phyloP scores from a whole-genome alignment of 2,113 vertebrate genomes.

The Epinephelus moara region DNA sequence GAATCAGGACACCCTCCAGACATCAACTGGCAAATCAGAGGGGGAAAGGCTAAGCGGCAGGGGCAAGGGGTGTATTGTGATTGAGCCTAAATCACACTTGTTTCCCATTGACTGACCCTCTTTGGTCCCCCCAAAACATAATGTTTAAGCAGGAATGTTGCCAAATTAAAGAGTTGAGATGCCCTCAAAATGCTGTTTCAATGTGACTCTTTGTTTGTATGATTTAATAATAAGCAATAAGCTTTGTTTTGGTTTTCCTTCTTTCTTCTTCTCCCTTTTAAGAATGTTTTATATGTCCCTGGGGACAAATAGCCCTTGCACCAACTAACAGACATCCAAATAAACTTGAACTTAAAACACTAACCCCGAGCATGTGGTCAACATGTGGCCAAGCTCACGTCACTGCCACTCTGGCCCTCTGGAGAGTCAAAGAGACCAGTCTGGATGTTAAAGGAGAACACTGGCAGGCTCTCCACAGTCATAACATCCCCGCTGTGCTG shows the following conservation, averaged over 20 bases:
- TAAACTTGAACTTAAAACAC: conserved; percentile 66
- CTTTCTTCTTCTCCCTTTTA: conserved; percentile 20
- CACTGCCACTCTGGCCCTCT: conserved; percentile 41
- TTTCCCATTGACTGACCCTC: background rate
- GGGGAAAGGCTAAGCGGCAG: too few relatives aligned
- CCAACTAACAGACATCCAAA: conserved; percentile 57
- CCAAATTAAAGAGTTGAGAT: background rate
- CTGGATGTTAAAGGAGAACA: conserved; percentile 35
- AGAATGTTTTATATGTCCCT: conserved; percentile 34
- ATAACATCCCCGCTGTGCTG: conserved; percentile 64
- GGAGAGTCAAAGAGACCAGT: conserved; percentile 29
- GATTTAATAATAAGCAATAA: background rate
- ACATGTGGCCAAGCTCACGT: conserved; percentile 47
- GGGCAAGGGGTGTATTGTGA: too few relatives aligned
- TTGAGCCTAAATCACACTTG: background rate
- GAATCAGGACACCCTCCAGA: too few relatives aligned
- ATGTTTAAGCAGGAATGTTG: background rate
- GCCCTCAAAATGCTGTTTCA: background rate
- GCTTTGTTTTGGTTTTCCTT: conserved; percentile 16
- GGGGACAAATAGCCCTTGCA: conserved; percentile 33
- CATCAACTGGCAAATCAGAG: too few relatives aligned
- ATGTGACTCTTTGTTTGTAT: conserved; percentile 14
- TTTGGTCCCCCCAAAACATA: background rate
- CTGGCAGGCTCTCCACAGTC: conserved; percentile 43
- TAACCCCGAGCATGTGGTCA: conserved; percentile 61